These are phyloP conservation scores for Conomelus anceps DNA, from an alignment of 2,888 invertebrate genomes.

Conservation along the genomic window DNA sequence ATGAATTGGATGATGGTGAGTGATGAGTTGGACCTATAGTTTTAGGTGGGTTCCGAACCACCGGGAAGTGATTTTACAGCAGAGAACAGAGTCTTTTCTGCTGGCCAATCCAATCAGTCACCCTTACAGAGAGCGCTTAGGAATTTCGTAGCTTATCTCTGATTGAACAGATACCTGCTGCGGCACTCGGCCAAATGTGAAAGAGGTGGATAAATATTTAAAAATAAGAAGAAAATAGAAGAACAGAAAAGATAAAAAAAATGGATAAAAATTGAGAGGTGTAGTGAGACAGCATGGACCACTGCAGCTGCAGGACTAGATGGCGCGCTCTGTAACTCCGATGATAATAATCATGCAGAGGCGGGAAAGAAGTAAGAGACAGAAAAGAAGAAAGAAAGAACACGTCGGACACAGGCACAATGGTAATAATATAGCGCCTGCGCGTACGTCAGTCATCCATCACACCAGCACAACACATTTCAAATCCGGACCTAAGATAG, in stretches of 20 bases:
- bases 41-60: no score
- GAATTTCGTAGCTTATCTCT: no score
- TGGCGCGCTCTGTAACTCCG: not conserved
- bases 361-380: no score
- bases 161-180: no score
- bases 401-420: not conserved
- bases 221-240: not conserved
- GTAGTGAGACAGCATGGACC: no score
- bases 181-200: not conserved
- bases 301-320: not conserved
- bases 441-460: not conserved
- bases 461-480: not conserved
- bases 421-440: not conserved
- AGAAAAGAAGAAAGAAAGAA: not conserved
- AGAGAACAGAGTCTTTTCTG: no score
- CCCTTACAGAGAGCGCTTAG: no score
- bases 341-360: not conserved
- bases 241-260: not conserved
- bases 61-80: no score
- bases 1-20: no score
- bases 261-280: not conserved
- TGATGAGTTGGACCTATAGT: no score
- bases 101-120: no score
- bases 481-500: not conserved
- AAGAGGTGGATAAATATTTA: not conserved